Conservation (phyloP, 2,113 vertebrate species). For the Phalacrocorax brasilianus region DNA sequence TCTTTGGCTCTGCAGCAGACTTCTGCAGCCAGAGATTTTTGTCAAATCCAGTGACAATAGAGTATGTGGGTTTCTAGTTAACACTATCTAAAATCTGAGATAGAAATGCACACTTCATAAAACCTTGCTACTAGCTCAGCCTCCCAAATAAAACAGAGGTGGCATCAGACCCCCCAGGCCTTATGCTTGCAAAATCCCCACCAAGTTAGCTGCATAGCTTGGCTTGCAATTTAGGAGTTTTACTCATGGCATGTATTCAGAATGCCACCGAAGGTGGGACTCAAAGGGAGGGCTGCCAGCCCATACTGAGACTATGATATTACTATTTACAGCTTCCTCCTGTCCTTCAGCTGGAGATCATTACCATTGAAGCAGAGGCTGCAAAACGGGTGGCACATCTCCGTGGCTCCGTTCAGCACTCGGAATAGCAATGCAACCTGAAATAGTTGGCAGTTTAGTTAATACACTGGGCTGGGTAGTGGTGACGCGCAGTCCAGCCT, state of each 20-base stretch:
- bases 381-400: neutral
- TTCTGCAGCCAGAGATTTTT: conserved; percentile 23
- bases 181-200: neutral
- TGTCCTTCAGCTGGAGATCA: neutral
- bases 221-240: neutral
- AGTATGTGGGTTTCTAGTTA: conserved; percentile 1
- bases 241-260: neutral
- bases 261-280: neutral
- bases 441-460: neutral
- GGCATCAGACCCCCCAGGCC: neutral
- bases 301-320: neutral
- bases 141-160: neutral
- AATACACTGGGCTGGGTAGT: neutral
- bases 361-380: neutral
- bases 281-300: neutral
- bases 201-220: neutral
- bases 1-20: neutral
- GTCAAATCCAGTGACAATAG: neutral
- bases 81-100: neutral
- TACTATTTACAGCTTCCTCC: neutral
- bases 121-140: neutral
- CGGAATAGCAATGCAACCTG: neutral
- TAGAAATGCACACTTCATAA: neutral
- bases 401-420: neutral
- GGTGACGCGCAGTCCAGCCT: neutral